Evolutionary conservation across 2,888 invertebrate genomes (phyloP).

Genomic region (Philhelius pedissequus): DNA sequence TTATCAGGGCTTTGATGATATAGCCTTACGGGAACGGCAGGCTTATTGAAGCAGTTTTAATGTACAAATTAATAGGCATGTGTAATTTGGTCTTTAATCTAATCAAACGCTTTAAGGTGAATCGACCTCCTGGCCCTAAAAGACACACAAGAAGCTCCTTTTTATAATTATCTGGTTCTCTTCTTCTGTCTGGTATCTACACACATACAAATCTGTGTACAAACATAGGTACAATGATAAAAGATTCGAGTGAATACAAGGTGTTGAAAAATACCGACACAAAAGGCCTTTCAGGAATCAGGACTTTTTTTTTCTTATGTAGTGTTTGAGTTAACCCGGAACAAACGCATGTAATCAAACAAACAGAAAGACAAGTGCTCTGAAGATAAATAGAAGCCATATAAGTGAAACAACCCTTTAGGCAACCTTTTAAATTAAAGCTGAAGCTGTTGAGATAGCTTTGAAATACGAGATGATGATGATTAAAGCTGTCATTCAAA

Average conservation of each 20-base stretch:
- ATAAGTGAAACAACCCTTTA: conserved; percentile 20
- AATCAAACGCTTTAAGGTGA: conserved; percentile 1
- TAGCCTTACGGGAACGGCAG: not conserved
- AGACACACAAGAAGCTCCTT: not conserved
- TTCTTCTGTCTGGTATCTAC: not conserved
- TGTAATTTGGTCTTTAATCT: conserved; percentile 4
- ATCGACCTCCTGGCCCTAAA: not conserved
- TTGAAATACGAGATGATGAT: not conserved
- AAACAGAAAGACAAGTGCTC: conserved; percentile 18
- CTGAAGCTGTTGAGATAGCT: not conserved
- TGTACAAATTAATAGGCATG: not conserved
- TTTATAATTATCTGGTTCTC: not conserved
- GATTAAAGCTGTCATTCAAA: not conserved
- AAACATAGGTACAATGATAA: not conserved
- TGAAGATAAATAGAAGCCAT: conserved; percentile 13
- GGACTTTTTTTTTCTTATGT: not conserved
- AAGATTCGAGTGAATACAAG: not conserved
- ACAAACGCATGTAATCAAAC: conserved; percentile 22
- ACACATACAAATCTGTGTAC: too few relatives aligned
- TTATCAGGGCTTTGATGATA: not conserved
- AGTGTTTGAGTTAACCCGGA: conserved; percentile 25
- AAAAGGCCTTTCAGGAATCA: not conserved
- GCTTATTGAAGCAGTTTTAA: not conserved
- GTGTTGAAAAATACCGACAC: conserved; percentile 5
- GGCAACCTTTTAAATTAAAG: not conserved